Evolutionary conservation across 2,888 invertebrate genomes (phyloP), one percentile per base, ranked within the genome.

Genomic region (Eueremaeus valkanovi): DNA sequence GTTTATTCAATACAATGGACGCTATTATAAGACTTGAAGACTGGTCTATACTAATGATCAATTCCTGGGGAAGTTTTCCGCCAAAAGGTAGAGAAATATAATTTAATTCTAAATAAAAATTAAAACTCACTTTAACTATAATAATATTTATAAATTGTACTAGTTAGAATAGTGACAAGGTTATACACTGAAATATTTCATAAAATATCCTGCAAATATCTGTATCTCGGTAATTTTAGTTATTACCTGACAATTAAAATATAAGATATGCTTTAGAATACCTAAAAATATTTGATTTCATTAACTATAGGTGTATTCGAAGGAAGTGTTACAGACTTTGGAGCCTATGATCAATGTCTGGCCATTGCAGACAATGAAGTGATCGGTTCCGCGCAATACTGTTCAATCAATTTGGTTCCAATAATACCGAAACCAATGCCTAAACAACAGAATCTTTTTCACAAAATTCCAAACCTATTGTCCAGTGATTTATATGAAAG

Each of bases 321-420:
- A 13, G 76, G 76, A 24, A 75, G 63, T 18, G 21, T 74, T 6
- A 73, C 76, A 1, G 66, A 66, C 61, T 75, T 73, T 21, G 76
- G 76, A 16, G 13, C 70, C 29, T 76, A 73, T 73, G 76, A 76
- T 55, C 73, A 76, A 42, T 76, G 76, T 68, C 24, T 76, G 24
- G 16, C 58, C 13, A 66, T 74, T 21, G 33, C 16, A 5, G 18
- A 21, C 9, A 70, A 68, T 33, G 33, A 66, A 5, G 5, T 42
- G 9, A 31, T 68, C 0, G 68, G 51, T 68, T 68, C 68, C 5
- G 0, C 74, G 0, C 66, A 68, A 31, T 74, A 74, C 16, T 74
- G 74, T 68, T 68, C 51, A 16, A 16, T 74, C n/a, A 33, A 51
- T 13, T 40, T 74, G 18, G 18, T 21, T 6, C 31, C 66, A 5